Percentiles rank a stretch among this genome's conserved stretches.
phyloP scores from a whole-genome alignment of 2,797 vertebrate species.

The Pangasius larnaudii region DNA sequence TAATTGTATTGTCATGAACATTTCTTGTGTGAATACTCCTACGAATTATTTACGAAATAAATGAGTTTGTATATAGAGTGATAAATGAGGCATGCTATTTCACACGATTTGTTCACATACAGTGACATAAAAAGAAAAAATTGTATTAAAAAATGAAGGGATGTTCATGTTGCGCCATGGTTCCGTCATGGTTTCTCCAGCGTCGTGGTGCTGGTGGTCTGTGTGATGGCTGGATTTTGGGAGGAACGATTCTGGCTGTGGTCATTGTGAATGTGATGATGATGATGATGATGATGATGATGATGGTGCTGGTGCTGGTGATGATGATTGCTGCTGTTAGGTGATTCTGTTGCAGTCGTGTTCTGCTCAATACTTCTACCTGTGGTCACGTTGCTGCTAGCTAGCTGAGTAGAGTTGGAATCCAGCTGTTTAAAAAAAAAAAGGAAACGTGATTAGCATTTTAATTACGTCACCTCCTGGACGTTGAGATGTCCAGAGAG shows the following conservation, averaged over 20 bases:
- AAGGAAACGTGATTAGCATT: background rate
- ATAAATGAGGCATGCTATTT: background rate
- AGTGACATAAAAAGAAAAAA: no score
- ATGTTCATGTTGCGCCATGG: background rate
- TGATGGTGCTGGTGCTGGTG: background rate
- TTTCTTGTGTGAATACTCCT: background rate
- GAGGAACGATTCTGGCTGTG: background rate
- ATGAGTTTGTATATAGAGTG: background rate
- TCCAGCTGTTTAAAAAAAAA: conserved; percentile 51
- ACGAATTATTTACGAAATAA: background rate
- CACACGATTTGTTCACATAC: background rate
- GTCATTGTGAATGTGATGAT: background rate
- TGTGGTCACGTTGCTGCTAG: background rate
- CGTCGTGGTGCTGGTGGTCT: background rate
- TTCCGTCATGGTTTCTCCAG: background rate
- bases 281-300: background rate
- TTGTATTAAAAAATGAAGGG: no score
- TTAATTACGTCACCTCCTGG: background rate
- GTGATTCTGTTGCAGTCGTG: background rate
- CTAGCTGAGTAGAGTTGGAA: conserved; percentile 40
- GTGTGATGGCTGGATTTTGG: no score
- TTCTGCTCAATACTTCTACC: background rate
- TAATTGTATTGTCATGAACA: no score
- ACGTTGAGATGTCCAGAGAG: background rate
- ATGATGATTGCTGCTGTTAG: background rate